Evolutionary conservation across 2,797 vertebrate genomes (phyloP), one percentile per base, ranked within the genome.

Genomic region (Discoglossus pictus): DNA sequence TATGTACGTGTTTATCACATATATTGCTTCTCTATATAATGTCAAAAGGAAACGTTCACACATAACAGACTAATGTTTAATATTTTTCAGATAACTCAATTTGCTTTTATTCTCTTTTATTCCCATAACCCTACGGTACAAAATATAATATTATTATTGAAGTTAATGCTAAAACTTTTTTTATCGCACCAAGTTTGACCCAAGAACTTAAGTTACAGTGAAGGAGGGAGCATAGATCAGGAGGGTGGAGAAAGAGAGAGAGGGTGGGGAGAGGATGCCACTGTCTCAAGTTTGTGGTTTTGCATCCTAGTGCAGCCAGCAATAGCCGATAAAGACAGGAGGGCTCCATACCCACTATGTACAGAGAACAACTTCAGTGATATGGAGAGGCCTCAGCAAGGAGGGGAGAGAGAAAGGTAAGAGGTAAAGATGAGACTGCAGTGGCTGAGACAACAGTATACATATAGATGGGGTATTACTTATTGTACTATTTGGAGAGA

Each of bases 201-300:
- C 34, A 42, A 50, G 38, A 24, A 55, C 47, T 40, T 52, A 56
- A 53, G 34, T 16, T 21, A 23, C 63, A 55, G 39, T 35, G 10
- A 17, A 47, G 62, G 55, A 61, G 64, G 71, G 51, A 58, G 34
- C 47, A 47, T 53, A 7, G 13, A 50, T 50, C 55, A 46, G 38
- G 23, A 67, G 58, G 71, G 63, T 61, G 63, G 47, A 43, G 38
- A 21, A 11, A 50, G n/a, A n/a, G n/a, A 48, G 24, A 15, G 25
- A 56, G 58, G 70, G 56, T 61, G 71, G 64, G 44, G 58, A 62
- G 42, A 67, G 64, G 64, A 44, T 50, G 54, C 50, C 42, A 48
- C 35, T 50, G 50, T 44, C 42, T 66, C 15, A 63, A 68, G 50
- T 55, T 55, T 61, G 64, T 66, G 62, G 55, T 61, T 66, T 66